Conservation (phyloP, 2,113 vertebrate species). For the Colistium nudipinnis region DNA sequence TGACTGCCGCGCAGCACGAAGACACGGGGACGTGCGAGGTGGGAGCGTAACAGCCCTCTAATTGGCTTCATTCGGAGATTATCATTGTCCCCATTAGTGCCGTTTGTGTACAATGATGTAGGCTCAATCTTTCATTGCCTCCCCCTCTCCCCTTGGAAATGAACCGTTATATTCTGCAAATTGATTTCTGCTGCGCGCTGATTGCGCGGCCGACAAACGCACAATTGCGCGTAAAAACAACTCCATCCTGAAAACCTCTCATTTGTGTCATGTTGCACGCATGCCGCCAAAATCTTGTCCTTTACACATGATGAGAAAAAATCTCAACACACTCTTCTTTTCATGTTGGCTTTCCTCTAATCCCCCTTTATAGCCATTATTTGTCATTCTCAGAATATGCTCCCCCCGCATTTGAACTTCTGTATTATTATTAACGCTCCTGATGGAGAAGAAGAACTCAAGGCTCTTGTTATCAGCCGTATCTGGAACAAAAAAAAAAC, state of each 20-base stretch:
- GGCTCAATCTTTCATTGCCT: conserved; percentile 67
- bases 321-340: conserved; percentile 68
- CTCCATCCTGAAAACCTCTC: conserved; percentile 8
- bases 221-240: conserved; percentile 13
- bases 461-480: conserved; percentile 60
- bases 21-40: conserved; percentile 49
- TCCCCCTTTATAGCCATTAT: conserved; percentile 73
- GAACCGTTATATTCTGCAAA: conserved; percentile 75
- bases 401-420: conserved; percentile 55
- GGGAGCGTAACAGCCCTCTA: conserved; percentile 69
- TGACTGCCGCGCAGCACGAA: conserved; percentile 46
- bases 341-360: conserved; percentile 73
- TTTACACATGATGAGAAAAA: conserved; percentile 55
- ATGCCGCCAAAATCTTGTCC: conserved; percentile 21
- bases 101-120: conserved; percentile 70
- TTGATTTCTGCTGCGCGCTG: conserved; percentile 68
- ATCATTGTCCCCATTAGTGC: conserved; percentile 77
- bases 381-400: conserved; percentile 61
- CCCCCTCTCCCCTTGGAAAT: conserved; percentile 67
- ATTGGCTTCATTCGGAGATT: conserved; percentile 78
- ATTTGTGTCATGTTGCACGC: conserved; percentile 14
- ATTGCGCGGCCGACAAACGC: conserved; percentile 28
- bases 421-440: conserved; percentile 55
- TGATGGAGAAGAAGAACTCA: conserved; percentile 37
- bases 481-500: conserved; percentile 36